Conservation (phyloP, 2,113 vertebrate genomes). For the Saimiri boliviensis region DNA sequence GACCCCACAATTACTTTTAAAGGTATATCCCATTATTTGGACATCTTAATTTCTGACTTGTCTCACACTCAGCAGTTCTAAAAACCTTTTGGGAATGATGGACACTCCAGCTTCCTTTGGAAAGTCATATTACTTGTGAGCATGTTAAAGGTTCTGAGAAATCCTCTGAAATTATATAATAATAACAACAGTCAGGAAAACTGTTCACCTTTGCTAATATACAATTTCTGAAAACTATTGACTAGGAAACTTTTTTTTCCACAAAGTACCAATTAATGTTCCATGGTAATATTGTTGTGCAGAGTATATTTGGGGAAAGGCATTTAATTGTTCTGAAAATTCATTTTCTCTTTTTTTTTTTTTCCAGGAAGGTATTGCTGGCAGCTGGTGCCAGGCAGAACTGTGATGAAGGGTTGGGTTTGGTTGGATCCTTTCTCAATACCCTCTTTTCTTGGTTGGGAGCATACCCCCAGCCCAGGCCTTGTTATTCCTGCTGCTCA, state of each 20-base stretch:
- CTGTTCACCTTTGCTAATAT: background rate
- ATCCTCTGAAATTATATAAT: background rate
- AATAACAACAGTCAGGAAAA: background rate
- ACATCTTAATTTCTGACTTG: conserved; percentile 42
- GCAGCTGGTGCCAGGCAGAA: background rate
- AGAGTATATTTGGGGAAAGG: background rate
- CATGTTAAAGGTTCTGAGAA: conserved; percentile 11
- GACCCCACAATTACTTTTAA: background rate
- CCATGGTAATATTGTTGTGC: background rate
- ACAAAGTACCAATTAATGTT: conserved; percentile 32
- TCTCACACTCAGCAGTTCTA: background rate
- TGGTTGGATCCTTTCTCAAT: background rate
- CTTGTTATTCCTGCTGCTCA: background rate
- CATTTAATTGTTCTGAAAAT: background rate
- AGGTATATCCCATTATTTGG: background rate
- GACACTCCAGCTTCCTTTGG: background rate
- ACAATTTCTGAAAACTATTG: conserved; percentile 29
- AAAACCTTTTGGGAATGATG: background rate
- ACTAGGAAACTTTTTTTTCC: background rate
- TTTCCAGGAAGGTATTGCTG: background rate
- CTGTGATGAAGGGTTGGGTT: background rate
- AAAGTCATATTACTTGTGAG: background rate
- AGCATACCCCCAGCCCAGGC: background rate
- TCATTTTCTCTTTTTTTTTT: conserved; percentile 17
- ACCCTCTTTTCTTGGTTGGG: background rate